These are phyloP conservation scores for Nineta flava DNA, from an alignment of 2,888 invertebrate genomes.

Conservation along the genomic window DNA sequence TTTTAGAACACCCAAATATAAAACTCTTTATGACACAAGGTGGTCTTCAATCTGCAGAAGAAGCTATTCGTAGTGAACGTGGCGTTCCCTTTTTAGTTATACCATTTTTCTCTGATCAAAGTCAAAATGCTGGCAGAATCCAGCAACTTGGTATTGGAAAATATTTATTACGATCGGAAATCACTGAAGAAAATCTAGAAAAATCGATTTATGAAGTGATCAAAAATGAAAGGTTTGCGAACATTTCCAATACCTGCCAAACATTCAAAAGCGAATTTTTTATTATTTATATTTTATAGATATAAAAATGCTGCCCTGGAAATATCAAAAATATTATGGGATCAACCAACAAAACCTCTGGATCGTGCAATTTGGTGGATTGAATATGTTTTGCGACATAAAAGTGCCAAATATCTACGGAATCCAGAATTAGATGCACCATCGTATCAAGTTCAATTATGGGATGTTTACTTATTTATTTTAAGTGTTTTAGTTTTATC, in stretches of 20 bases:
- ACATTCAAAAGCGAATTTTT: no score
- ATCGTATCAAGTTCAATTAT: slow-evolving; percentile 5
- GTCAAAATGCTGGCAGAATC: slow-evolving; percentile 19
- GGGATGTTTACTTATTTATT: slow-evolving; percentile 2
- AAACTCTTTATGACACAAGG: slow-evolving; percentile 32
- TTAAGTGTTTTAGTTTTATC: neutral
- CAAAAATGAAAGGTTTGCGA: no score
- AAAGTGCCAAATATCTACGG: neutral
- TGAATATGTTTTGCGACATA: slow-evolving; percentile 4
- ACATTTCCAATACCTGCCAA: no score
- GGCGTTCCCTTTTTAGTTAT: slow-evolving; percentile 27
- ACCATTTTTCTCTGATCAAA: slow-evolving; percentile 28
- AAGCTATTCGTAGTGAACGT: slow-evolving; percentile 22
- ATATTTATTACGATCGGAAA: slow-evolving; percentile 11
- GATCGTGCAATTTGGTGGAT: slow-evolving; percentile 5
- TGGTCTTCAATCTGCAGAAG: slow-evolving; percentile 29
- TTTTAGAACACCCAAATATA: slow-evolving; percentile 26
- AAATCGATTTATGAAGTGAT: no score
- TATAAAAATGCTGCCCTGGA: neutral
- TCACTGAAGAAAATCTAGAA: no score
- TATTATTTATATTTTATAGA: neutral
- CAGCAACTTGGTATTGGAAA: slow-evolving; percentile 20
- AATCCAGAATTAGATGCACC: slow-evolving; percentile 4
- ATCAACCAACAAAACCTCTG: neutral
- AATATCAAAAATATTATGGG: slow-evolving; percentile 3